Conservation (phyloP, 2,797 vertebrate species). For the Anabacerthia variegaticeps region DNA sequence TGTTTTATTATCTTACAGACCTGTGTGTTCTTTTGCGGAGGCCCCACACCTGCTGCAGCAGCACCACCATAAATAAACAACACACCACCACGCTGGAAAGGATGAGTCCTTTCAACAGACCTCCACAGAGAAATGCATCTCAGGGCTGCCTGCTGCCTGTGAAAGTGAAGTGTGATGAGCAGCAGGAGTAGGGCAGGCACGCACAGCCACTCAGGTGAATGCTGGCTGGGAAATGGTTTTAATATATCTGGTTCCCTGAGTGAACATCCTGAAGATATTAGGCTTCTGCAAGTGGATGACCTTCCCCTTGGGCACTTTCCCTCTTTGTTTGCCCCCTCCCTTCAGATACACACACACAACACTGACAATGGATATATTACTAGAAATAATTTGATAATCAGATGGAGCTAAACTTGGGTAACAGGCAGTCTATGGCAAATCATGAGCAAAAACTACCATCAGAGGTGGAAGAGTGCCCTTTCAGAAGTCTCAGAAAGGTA, state of each 20-base stretch:
- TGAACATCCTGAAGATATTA: background rate
- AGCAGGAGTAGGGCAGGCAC: background rate
- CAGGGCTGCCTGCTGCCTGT: background rate
- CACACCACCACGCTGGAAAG: background rate
- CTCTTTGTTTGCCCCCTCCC: background rate
- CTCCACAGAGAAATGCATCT: background rate
- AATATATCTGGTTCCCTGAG: background rate
- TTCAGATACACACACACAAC: background rate
- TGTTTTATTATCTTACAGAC: constrained; percentile 52
- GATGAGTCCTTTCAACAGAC: constrained; percentile 40
- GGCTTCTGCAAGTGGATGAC: background rate
- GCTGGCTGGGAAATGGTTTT: background rate
- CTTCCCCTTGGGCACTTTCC: background rate
- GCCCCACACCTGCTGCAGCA: background rate
- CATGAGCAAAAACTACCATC: background rate
- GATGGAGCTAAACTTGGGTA: background rate
- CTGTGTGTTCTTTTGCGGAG: background rate
- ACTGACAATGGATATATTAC: rapidly evolving
- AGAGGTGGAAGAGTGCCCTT: background rate
- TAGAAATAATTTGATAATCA: background rate
- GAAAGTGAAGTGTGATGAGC: constrained; percentile 36
- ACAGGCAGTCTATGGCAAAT: background rate
- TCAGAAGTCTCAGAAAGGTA: background rate
- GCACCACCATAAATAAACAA: constrained; percentile 61
- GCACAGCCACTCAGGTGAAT: background rate